These are phyloP conservation scores for Metopolophium dirhodum DNA, from an alignment of 1,140 invertebrate genomes.

Conservation along the genomic window DNA sequence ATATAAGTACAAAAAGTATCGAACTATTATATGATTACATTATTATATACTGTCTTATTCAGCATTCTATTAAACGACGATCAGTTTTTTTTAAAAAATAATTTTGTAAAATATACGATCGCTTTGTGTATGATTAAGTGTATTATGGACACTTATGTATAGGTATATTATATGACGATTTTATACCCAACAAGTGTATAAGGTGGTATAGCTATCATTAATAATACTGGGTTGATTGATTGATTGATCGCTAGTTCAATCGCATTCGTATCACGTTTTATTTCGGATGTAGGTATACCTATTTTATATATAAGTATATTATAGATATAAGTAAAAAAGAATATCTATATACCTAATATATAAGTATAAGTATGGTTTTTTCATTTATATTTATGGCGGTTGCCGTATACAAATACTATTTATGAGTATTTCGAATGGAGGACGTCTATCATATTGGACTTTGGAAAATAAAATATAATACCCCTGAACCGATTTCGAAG, in stretches of 20 bases:
- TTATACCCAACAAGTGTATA: slow-evolving; percentile 11
- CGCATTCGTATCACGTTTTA: neutral
- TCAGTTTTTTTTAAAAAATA: neutral
- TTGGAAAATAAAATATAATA: neutral
- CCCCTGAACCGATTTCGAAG: neutral
- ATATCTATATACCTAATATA: neutral
- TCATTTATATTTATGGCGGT: neutral
- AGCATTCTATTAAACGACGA: neutral
- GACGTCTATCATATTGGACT: neutral
- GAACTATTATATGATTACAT: neutral
- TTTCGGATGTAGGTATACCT: neutral
- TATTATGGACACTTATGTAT: neutral
- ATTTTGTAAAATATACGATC: neutral
- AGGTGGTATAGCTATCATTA: neutral
- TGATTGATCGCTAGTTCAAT: neutral
- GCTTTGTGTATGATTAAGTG: neutral
- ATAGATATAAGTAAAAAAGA: neutral
- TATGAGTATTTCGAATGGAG: neutral
- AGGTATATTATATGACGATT: neutral
- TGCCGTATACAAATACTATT: neutral
- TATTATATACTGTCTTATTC: neutral
- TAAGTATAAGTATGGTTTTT: neutral
- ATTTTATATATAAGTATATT: neutral
- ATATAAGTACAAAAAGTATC: neutral
- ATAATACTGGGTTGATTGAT: neutral